phyloP scores from a whole-genome alignment of 2,113 vertebrate species.

The Chunga burmeisteri region DNA sequence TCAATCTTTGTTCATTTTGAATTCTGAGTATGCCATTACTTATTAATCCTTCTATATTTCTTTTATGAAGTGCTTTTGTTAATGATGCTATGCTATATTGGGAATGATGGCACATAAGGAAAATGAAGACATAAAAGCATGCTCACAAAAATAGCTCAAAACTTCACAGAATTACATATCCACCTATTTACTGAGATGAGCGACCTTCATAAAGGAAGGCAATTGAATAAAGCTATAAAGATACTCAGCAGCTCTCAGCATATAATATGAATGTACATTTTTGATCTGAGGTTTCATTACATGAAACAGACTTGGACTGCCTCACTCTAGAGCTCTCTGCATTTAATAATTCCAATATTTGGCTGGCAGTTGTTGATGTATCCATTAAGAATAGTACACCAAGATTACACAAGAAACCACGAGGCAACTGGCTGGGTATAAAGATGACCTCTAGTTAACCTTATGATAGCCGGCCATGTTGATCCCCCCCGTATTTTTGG shows the following conservation, averaged over 20 bases:
- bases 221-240: not conserved
- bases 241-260: not conserved
- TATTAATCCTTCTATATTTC: slow-evolving; percentile 38
- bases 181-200: not conserved
- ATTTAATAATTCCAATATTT: not conserved
- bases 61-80: slow-evolving; percentile 1
- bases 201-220: not conserved
- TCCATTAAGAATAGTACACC: not conserved
- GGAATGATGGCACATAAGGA: not conserved
- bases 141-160: not conserved
- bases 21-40: not conserved
- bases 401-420: not conserved
- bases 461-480: not conserved
- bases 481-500: not conserved
- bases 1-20: not conserved
- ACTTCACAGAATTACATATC: not conserved
- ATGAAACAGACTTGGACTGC: not conserved
- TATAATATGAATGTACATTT: not conserved
- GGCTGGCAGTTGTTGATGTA: not conserved
- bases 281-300: not conserved
- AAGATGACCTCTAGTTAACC: not conserved
- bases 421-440: not conserved
- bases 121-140: not conserved
- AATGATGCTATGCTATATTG: slow-evolving; percentile 11
- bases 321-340: not conserved